Base-by-base conservation (phyloP, 37 sponge, comb jelly and placozoan species). In the Cladorhizidae sp. region DNA sequence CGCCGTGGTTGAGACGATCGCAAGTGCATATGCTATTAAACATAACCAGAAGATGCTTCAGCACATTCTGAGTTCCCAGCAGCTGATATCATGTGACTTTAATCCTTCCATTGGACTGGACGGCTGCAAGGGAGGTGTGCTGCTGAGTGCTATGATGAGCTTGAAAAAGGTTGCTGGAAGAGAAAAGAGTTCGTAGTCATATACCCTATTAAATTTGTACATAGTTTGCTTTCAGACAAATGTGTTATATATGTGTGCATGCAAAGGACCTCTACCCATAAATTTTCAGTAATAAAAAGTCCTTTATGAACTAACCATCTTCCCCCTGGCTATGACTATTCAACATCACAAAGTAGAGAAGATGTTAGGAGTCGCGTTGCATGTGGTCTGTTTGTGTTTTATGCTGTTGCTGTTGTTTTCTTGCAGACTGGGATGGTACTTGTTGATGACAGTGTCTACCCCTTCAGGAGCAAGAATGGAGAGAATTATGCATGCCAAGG, bases 1-100 rank as follows among this genome's bases (percentile, higher is more conserved):
- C 73, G 88, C 91, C 63, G 80, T 90, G 6, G 92, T 90, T 17
- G 94, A 94, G 85, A 83, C 85, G 22, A 77, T 94, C 14, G 94
- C 79, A 54, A 90, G 91, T 74, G 67, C 67, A 14, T 82, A 54
- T 56, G 84, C 92, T 73, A 94, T 90, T 14, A 3, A 82, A 56
- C 38, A 21, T 17, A 15, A 43, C 20, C 7, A 35, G 18, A 45
- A 59, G 7, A 59, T 86, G 40, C 49, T 45, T 9, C 71, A 43
- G 37, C 41, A 61, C 17, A 26, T 55, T 1, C 69, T 93, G 65
- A 93, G 94, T 74, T 26, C 88, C 20, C 95, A 94, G 83, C 89
- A 94, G 79, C 62, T 94, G 25, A 67, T 94, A 14, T 94, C 95
- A 22, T 94, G 95, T 84, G 91, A 86, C 49, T 40, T 42, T 17